Evolutionary conservation across 2,888 invertebrate species (phyloP).

Genomic region (Resseliella maxima): DNA sequence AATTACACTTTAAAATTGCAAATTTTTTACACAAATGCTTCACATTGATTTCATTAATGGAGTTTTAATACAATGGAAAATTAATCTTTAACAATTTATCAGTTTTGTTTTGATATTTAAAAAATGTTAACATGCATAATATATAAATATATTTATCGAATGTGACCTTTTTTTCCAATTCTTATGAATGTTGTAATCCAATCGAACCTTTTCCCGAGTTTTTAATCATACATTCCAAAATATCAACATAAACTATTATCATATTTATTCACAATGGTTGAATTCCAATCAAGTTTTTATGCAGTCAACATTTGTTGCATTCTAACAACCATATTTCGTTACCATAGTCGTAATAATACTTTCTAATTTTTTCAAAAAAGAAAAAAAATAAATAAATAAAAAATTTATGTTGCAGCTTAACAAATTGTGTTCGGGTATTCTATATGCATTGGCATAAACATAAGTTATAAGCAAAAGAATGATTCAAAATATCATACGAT

Average conservation of each 20-base stretch:
- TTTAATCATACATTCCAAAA: no score
- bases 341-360: background rate
- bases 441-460: background rate
- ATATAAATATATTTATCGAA: no score
- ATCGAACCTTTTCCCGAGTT: no score
- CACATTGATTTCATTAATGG: no score
- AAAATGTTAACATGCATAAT: no score
- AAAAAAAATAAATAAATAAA: no score
- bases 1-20: background rate
- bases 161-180: no score
- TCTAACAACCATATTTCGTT: background rate
- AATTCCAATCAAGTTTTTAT: background rate
- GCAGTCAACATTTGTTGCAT: background rate
- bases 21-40: background rate
- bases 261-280: background rate
- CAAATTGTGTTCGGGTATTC: background rate
- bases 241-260: no score
- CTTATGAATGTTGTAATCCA: no score
- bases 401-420: background rate
- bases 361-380: slow-evolving; percentile 21
- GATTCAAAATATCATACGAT: background rate
- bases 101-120: no score
- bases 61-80: no score
- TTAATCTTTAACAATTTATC: no score
- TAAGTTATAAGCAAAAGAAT: background rate